Evolutionary conservation across 2,797 vertebrate species (phyloP).

Genomic region (Ceryle rudis): DNA sequence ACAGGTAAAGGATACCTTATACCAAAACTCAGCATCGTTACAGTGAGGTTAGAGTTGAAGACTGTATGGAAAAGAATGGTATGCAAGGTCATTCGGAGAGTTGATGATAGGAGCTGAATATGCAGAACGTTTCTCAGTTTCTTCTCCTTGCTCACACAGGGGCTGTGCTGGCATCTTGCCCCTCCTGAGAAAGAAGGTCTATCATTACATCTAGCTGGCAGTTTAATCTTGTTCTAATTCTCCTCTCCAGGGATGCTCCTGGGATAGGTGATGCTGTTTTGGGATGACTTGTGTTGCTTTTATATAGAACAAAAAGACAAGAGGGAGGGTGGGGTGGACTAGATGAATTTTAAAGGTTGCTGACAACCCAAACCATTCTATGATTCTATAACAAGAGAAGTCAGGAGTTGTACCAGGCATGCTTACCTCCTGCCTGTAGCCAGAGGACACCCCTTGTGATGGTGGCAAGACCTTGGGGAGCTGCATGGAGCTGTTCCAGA

Average conservation of each 20-base stretch:
- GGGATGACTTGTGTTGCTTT: background rate
- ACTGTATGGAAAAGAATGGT: background rate
- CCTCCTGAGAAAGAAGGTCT: background rate
- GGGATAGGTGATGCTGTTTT: background rate
- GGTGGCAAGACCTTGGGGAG: background rate
- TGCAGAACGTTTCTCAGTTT: background rate
- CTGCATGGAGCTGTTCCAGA: background rate
- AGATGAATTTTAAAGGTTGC: no score
- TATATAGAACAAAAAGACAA: background rate
- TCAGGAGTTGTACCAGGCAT: background rate
- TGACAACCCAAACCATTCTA: no score
- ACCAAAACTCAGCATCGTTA: background rate
- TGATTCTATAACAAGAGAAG: background rate
- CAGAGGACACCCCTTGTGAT: background rate
- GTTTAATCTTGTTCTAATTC: background rate
- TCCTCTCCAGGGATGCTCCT: background rate
- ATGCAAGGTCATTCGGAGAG: background rate
- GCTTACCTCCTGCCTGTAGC: accelerated
- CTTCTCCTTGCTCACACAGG: background rate
- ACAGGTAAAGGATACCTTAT: background rate
- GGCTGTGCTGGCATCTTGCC: background rate
- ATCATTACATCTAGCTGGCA: background rate
- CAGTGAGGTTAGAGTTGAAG: background rate
- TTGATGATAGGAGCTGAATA: background rate
- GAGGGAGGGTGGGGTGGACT: no score